A percentile compares a stretch with the other conserved stretches of the same genome.
Conservation (phyloP, 2,113 vertebrate species). For the Oncorhynchus clarkii region DNA sequence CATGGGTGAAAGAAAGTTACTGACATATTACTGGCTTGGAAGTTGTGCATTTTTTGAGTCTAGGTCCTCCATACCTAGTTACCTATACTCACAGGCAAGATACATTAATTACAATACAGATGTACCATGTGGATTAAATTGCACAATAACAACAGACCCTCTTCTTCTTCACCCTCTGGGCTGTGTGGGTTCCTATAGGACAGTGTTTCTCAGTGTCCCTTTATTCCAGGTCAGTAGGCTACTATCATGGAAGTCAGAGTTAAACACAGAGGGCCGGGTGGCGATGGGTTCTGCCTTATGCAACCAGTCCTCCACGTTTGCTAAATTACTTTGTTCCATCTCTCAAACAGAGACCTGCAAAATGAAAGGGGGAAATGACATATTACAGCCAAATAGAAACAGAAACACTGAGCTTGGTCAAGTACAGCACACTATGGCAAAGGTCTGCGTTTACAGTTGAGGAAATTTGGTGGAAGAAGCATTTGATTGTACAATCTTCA, state of each 20-base stretch:
- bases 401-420: neutral
- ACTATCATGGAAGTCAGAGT: conserved; percentile 31
- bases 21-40: conserved; percentile 9
- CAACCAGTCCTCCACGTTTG: conserved; percentile 22
- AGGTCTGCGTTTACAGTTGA: neutral
- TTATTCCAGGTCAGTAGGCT: conserved; percentile 4
- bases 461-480: neutral
- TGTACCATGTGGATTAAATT: conserved; percentile 21
- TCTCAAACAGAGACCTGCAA: conserved; percentile 42
- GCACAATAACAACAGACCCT: conserved; percentile 16
- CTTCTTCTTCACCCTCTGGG: conserved; percentile 13
- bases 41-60: conserved; percentile 23
- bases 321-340: conserved; percentile 25
- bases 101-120: conserved; percentile 3
- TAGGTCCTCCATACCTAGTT: neutral
- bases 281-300: conserved; percentile 11
- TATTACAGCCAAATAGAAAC: neutral
- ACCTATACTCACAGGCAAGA: neutral
- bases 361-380: conserved; percentile 11
- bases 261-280: conserved; percentile 41
- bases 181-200: conserved; percentile 25
- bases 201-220: conserved; percentile 57
- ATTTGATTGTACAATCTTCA: neutral
- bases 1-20: conserved; percentile 6
- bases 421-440: too few species aligned